phyloP scores from a whole-genome alignment of 2,888 invertebrate genomes.

The Cephus nigrinus region DNA sequence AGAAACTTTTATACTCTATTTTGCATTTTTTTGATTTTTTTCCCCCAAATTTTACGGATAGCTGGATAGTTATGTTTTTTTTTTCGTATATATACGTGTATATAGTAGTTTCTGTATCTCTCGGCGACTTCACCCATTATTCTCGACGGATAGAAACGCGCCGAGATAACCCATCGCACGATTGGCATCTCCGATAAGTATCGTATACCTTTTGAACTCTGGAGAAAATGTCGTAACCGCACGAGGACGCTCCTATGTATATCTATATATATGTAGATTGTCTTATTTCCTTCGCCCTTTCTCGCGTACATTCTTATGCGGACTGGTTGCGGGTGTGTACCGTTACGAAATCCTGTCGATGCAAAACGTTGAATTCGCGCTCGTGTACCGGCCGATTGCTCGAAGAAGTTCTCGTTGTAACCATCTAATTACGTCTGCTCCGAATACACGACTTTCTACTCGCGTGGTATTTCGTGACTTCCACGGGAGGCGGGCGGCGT shows the following conservation, averaged over 20 bases:
- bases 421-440: slow-evolving; percentile 40
- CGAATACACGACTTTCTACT: slow-evolving; percentile 43
- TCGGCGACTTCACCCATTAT: neutral
- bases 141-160: neutral
- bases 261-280: neutral
- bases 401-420: slow-evolving; percentile 5
- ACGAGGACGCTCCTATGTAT: neutral
- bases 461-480: slow-evolving; percentile 30
- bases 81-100: neutral
- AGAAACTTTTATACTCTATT: neutral
- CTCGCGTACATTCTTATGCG: neutral
- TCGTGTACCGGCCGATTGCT: neutral
- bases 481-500: neutral
- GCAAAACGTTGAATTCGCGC: slow-evolving; percentile 3
- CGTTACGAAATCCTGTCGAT: neutral
- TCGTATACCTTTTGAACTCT: neutral
- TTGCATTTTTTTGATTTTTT: neutral
- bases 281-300: neutral
- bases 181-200: neutral
- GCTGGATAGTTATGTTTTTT: too few relatives aligned
- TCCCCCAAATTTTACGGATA: too few relatives aligned
- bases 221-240: neutral
- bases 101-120: neutral
- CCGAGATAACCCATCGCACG: neutral
- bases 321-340: neutral